Conservation (phyloP, 1,140 invertebrate genomes). For the Heliconius nattereri region DNA sequence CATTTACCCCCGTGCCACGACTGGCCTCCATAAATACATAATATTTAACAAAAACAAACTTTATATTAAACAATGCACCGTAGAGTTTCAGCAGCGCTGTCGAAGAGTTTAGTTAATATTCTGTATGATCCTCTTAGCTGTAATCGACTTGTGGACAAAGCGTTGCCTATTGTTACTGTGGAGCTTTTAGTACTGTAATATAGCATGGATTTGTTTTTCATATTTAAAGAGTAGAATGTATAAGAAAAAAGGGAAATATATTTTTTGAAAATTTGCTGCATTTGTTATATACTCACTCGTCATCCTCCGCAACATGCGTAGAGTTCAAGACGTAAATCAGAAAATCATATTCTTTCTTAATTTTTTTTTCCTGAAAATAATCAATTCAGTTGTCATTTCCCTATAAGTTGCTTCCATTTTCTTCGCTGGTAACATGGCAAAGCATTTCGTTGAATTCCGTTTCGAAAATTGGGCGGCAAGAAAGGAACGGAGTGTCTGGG, state of each 20-base stretch:
- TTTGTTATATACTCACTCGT: too few species aligned
- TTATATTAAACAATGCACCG: not conserved
- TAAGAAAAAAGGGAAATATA: not conserved
- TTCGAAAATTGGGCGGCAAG: too few species aligned
- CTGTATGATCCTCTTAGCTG: not conserved
- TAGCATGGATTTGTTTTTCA: not conserved
- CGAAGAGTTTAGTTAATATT: slow-evolving; percentile 8
- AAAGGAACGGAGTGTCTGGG: too few species aligned
- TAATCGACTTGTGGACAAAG: slow-evolving; percentile 8
- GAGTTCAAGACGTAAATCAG: too few species aligned
- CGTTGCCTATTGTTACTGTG: not conserved
- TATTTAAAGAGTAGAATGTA: not conserved
- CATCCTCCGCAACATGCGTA: too few species aligned
- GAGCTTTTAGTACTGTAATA: not conserved
- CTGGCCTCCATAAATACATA: not conserved
- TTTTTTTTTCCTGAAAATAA: too few species aligned
- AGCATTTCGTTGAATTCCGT: too few species aligned
- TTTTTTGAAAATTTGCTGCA: too few species aligned
- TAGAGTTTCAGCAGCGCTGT: not conserved
- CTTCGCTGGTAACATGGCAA: too few species aligned
- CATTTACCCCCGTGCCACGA: not conserved
- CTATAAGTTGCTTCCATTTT: too few species aligned
- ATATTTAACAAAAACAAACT: not conserved
- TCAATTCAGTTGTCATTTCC: too few species aligned
- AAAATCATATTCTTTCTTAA: too few species aligned